Percentiles rank a stretch among this genome's conserved stretches.
Conservation (phyloP, 1,140 invertebrate genomes). For the Pseudomyrmex concolor region DNA sequence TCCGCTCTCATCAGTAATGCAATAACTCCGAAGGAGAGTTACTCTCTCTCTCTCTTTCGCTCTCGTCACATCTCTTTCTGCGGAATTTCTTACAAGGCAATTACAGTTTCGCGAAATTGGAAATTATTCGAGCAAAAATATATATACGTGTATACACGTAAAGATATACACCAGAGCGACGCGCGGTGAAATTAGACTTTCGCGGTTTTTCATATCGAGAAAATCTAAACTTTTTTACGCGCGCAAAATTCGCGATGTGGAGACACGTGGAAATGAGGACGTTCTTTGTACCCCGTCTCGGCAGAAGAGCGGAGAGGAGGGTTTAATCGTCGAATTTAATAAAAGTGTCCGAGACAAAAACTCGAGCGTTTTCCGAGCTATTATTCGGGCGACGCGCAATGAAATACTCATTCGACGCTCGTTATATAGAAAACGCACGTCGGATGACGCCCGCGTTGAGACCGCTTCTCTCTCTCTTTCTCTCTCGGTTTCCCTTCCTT, state of each 20-base stretch:
- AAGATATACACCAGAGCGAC: background rate
- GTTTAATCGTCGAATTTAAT: constrained; percentile 55
- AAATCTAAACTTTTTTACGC: constrained; percentile 28
- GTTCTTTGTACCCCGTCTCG: constrained; percentile 11
- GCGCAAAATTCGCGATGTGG: background rate
- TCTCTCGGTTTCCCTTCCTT: background rate
- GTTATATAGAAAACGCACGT: constrained; percentile 28
- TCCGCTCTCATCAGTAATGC: constrained; percentile 13
- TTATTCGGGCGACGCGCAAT: constrained; percentile 45
- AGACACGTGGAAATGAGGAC: background rate
- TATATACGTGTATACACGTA: background rate
- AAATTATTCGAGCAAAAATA: background rate
- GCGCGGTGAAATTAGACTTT: constrained; percentile 8
- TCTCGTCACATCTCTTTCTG: constrained; percentile 11
- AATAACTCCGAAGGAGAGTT: constrained; percentile 16
- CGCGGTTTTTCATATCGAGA: background rate
- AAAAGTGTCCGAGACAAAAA: constrained; percentile 42
- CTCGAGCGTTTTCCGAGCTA: constrained; percentile 30
- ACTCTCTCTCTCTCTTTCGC: background rate
- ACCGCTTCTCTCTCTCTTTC: background rate
- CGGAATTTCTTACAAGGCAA: constrained; percentile 12
- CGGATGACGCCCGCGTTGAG: background rate
- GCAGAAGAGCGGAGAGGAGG: background rate
- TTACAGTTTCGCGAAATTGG: constrained; percentile 15
- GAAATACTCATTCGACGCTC: constrained; percentile 57